A percentile compares a stretch with the other conserved stretches of the same genome.
phyloP scores from a whole-genome alignment of 2,113 vertebrate genomes.

The Elephas maximus region DNA sequence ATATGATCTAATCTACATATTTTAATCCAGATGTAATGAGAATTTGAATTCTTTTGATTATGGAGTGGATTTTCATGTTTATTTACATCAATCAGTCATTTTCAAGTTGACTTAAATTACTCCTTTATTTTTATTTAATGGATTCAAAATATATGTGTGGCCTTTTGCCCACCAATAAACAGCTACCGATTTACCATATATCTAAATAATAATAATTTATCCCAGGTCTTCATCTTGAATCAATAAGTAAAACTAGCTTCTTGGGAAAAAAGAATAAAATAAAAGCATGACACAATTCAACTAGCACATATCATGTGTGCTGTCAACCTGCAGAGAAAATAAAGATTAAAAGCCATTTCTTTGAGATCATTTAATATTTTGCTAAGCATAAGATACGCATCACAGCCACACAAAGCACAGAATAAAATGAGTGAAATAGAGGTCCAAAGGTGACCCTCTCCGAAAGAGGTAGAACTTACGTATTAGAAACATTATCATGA shows the following conservation, averaged over 20 bases:
- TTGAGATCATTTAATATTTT: not conserved
- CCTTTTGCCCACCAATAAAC: not conserved
- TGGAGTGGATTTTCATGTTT: not conserved
- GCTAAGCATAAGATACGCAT: not conserved
- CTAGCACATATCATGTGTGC: no score
- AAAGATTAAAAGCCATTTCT: no score
- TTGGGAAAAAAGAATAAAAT: not conserved
- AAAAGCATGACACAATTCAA: not conserved
- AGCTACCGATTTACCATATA: not conserved
- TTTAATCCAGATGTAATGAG: not conserved
- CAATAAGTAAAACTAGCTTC: not conserved
- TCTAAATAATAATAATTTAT: not conserved
- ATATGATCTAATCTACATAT: not conserved
- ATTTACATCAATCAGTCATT: not conserved
- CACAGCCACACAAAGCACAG: not conserved
- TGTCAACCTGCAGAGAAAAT: no score
- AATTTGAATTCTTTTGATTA: not conserved
- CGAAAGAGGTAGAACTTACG: not conserved
- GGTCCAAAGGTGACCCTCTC: not conserved
- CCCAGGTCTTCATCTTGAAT: not conserved
- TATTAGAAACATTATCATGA: not conserved
- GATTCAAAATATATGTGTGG: not conserved
- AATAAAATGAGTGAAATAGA: not conserved
- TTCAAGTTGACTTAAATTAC: not conserved
- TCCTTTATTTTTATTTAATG: not conserved